Conservation (phyloP, 2,113 vertebrate genomes). For the Tragelaphus buxtoni region DNA sequence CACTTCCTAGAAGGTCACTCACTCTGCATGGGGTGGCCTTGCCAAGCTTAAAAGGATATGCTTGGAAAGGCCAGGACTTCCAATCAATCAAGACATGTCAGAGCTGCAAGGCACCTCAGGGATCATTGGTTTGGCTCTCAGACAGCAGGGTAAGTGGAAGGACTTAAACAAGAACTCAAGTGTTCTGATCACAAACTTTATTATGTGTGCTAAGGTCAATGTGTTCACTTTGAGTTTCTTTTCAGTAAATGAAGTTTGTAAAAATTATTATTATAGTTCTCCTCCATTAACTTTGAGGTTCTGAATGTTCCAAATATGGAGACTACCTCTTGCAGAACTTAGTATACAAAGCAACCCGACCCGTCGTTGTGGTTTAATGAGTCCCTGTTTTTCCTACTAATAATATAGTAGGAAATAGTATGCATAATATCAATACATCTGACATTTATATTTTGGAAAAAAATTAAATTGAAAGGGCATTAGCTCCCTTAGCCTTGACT, state of each 20-base stretch:
- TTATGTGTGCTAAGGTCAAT: background rate
- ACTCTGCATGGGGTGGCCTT: background rate
- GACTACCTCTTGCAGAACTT: background rate
- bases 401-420: background rate
- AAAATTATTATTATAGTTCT: background rate
- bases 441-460: constrained; percentile 1
- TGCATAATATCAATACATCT: background rate
- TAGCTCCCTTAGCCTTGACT: constrained; percentile 34
- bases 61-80: background rate
- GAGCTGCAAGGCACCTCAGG: background rate
- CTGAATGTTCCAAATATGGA: background rate
- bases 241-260: background rate
- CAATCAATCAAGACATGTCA: constrained; percentile 18
- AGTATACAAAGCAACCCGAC: background rate
- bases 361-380: background rate
- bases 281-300: background rate
- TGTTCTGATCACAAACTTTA: background rate
- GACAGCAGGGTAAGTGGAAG: background rate
- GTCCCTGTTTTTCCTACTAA: background rate
- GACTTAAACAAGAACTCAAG: background rate
- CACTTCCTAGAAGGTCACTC: constrained; percentile 26
- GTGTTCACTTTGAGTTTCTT: background rate
- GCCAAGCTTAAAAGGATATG: background rate
- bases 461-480: constrained; percentile 22
- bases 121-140: background rate